These are phyloP conservation scores for Amia ocellicauda DNA, from an alignment of 2,113 vertebrate genomes.

Conservation along the genomic window DNA sequence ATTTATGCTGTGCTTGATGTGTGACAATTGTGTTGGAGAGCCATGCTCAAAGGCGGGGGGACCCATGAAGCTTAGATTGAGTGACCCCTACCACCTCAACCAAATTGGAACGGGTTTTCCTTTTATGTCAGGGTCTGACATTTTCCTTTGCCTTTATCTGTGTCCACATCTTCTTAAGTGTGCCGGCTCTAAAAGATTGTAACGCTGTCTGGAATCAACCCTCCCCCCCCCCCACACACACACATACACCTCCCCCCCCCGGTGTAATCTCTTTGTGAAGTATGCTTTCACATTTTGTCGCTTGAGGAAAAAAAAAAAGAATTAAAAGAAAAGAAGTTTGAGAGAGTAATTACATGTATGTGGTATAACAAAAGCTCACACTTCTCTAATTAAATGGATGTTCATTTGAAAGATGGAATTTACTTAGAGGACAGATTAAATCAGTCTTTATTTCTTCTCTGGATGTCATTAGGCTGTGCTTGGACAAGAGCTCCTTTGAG, in stretches of 20 bases:
- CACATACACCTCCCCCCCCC: too few species aligned
- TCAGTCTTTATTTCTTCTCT: constrained; percentile 21
- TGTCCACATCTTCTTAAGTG: background rate
- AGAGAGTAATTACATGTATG: background rate
- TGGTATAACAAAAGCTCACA: background rate
- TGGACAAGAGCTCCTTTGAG: too few species aligned
- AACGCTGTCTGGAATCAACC: background rate
- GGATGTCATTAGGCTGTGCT: constrained; percentile 7
- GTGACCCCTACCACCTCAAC: background rate
- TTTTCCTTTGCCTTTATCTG: constrained; percentile 19
- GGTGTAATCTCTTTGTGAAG: background rate
- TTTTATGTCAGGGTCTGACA: constrained; percentile 15
- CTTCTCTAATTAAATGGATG: constrained; percentile 18
- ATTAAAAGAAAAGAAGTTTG: background rate
- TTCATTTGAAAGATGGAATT: constrained; percentile 9
- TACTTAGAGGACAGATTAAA: constrained; percentile 20
- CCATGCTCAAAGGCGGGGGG: background rate
- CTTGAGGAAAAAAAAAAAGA: background rate
- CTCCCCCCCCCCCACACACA: too few species aligned
- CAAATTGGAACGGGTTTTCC: background rate
- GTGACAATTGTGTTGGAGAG: background rate
- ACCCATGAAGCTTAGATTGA: background rate
- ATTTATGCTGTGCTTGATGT: too few species aligned
- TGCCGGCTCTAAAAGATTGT: background rate
- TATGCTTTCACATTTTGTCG: background rate